phyloP scores from a whole-genome alignment of 2,797 vertebrate species.

The Capromys pilorides region DNA sequence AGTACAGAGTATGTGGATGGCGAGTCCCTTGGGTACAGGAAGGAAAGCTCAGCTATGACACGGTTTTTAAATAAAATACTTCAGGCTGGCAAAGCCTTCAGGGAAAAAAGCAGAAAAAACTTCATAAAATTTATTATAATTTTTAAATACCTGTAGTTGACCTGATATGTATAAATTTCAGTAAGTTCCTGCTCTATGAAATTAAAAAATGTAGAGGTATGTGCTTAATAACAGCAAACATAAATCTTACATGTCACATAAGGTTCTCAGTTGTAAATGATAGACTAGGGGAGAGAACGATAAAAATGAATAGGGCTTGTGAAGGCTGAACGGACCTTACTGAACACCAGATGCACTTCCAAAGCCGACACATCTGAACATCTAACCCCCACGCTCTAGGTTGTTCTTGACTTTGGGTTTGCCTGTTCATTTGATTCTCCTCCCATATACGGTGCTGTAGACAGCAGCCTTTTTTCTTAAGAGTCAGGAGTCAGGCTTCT shows the following conservation, averaged over 20 bases:
- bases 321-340: slow-evolving; percentile 64
- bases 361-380: slow-evolving; percentile 34
- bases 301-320: slow-evolving; percentile 60
- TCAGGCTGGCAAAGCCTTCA: background rate
- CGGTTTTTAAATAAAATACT: slow-evolving; percentile 22
- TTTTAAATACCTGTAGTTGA: slow-evolving; percentile 25
- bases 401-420: slow-evolving; percentile 52
- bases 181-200: slow-evolving; percentile 36
- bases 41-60: background rate
- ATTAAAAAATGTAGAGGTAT: background rate
- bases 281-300: slow-evolving; percentile 66
- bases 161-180: background rate
- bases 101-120: slow-evolving; percentile 1
- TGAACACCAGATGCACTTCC: slow-evolving; percentile 61
- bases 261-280: slow-evolving; percentile 47
- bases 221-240: background rate
- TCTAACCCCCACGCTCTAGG: background rate
- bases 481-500: background rate
- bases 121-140: slow-evolving; percentile 29
- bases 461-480: background rate
- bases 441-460: background rate
- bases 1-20: background rate
- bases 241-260: background rate
- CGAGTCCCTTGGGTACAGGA: background rate
- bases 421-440: slow-evolving; percentile 43